Conservation (phyloP, 2,888 invertebrate species). For the Conus canariensis region DNA sequence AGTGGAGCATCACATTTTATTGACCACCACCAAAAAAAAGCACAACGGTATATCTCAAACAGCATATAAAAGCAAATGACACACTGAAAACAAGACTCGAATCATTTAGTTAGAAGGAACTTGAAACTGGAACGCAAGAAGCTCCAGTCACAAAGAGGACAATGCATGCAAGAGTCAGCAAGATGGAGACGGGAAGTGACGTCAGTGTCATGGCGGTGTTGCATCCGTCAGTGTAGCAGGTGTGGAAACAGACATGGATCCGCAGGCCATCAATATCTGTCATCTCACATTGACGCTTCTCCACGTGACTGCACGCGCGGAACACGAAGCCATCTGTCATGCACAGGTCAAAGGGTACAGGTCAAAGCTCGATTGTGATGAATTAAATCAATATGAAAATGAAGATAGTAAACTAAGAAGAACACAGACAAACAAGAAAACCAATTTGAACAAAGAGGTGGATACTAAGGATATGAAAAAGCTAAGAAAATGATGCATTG, state of each 20-base stretch:
- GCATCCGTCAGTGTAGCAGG: conserved; percentile 42
- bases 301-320: conserved; percentile 20
- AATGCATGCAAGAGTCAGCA: neutral
- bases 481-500: too few species aligned
- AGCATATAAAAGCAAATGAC: neutral
- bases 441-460: too few species aligned
- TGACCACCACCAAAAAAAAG: neutral
- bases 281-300: conserved; percentile 2
- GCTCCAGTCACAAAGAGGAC: neutral
- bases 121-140: neutral
- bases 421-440: too few species aligned
- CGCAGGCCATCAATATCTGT: neutral
- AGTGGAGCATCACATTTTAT: too few species aligned
- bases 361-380: neutral
- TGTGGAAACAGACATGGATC: conserved; percentile 35
- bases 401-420: too few species aligned
- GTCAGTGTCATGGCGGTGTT: conserved; percentile 35
- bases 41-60: neutral
- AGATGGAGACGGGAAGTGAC: conserved; percentile 29
- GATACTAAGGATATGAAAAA: too few species aligned
- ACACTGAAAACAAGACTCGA: neutral
- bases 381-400: neutral
- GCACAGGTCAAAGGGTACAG: neutral
- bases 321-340: conserved; percentile 31
- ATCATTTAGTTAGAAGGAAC: conserved; percentile 16